Evolutionary conservation across 2,888 invertebrate genomes (phyloP).

Genomic region (Pseudoips prasinana): DNA sequence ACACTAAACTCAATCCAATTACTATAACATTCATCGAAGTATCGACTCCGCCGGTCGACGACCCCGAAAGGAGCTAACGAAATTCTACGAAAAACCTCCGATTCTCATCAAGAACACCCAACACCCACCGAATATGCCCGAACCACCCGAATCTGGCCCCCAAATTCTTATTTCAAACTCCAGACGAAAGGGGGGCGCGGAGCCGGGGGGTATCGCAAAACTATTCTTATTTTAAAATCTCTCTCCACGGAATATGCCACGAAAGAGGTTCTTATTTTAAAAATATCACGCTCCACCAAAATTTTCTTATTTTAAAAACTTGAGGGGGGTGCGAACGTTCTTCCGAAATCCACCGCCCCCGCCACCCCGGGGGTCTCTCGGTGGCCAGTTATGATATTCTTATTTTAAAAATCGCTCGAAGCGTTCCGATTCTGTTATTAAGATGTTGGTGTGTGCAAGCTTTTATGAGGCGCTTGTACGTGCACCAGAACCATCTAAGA

Average conservation of each 20-base stretch:
- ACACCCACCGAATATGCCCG: slow-evolving; percentile 72
- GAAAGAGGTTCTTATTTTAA: slow-evolving; percentile 80
- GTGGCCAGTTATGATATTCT: slow-evolving; percentile 79
- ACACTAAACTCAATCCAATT: slow-evolving; percentile 58
- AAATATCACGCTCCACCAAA: slow-evolving; percentile 82
- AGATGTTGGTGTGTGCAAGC: slow-evolving; percentile 72
- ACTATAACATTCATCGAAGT: slow-evolving; percentile 70
- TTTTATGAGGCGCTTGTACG: slow-evolving; percentile 58
- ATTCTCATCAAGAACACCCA: slow-evolving; percentile 75
- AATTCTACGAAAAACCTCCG: slow-evolving; percentile 78
- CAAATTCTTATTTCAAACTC: slow-evolving; percentile 81
- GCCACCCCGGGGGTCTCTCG: slow-evolving; percentile 45
- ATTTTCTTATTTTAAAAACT: slow-evolving; percentile 80
- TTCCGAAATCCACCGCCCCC: slow-evolving; percentile 71
- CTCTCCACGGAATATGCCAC: slow-evolving; percentile 81
- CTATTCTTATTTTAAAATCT: slow-evolving; percentile 82
- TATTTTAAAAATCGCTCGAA: slow-evolving; percentile 77
- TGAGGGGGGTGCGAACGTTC: slow-evolving; percentile 71
- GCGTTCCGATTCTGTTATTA: slow-evolving; percentile 79
- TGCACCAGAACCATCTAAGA: slow-evolving; percentile 46
- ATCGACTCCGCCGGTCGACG: slow-evolving; percentile 74
- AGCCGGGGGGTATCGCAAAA: slow-evolving; percentile 71
- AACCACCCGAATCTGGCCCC: slow-evolving; percentile 72
- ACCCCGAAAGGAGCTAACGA: slow-evolving; percentile 69
- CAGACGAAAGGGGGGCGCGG: slow-evolving; percentile 62